These are phyloP conservation scores for Goniozus legneri DNA, from an alignment of 1,140 invertebrate species.

Conservation along the genomic window DNA sequence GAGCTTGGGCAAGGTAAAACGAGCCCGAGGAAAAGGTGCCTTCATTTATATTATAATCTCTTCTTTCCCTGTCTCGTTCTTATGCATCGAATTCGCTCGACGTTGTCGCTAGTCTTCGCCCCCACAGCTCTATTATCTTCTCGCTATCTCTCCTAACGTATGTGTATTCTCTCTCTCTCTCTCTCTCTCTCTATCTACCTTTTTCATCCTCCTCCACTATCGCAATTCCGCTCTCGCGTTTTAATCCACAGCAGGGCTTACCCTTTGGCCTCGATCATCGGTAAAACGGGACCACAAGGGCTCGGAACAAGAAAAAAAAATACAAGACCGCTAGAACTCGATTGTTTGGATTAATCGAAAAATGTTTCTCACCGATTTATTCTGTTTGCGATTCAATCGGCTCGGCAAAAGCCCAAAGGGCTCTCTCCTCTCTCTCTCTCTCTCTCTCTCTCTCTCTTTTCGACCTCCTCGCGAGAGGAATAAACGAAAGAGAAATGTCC, in stretches of 20 bases:
- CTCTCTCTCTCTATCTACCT: no score
- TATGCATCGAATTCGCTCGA: constrained; percentile 22
- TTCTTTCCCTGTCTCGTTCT: constrained; percentile 22
- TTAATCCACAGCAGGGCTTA: no score
- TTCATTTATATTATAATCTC: constrained; percentile 38
- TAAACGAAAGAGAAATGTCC: no score
- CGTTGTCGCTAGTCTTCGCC: constrained; percentile 1
- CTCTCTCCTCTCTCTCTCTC: background rate
- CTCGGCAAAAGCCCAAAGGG: constrained; percentile 1
- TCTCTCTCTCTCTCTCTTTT: background rate
- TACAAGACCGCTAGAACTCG: no score
- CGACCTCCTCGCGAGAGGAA: no score
- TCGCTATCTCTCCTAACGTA: background rate
- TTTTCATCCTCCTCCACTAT: constrained; percentile 10
- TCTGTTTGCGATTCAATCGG: constrained; percentile 6
- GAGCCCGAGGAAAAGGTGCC: constrained; percentile 21
- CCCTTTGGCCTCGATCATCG: constrained; percentile 1
- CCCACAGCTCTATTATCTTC: background rate
- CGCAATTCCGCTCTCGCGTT: constrained; percentile 13
- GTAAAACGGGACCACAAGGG: constrained; percentile 13
- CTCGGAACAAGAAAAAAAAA: constrained; percentile 13
- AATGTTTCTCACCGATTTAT: constrained; percentile 6
- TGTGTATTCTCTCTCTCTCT: background rate
- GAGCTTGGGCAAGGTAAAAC: constrained; percentile 15
- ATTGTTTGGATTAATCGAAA: no score